Evolutionary conservation across 2,888 invertebrate genomes (phyloP).

Genomic region (Metellina segmentata): DNA sequence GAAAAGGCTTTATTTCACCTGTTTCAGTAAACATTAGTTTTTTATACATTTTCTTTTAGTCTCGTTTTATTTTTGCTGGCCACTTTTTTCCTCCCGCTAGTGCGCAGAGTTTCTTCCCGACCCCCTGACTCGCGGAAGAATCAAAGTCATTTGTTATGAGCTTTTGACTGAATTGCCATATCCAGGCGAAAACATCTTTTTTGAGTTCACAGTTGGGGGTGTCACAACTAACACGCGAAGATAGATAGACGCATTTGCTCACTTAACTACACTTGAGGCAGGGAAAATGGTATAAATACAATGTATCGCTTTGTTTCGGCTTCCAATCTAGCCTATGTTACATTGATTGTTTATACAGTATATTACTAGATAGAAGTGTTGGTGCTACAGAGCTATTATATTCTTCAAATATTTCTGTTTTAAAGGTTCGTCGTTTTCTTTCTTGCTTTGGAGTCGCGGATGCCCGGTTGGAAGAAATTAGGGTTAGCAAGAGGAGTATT

Average conservation of each 20-base stretch:
- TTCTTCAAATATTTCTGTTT: too few relatives aligned
- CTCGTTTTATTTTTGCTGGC: constrained; percentile 23
- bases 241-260: constrained; percentile 56
- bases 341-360: too few relatives aligned
- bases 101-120: constrained; percentile 15
- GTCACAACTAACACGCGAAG: constrained; percentile 57
- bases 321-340: too few relatives aligned
- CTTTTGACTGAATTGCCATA: constrained; percentile 69
- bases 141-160: constrained; percentile 65
- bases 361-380: too few relatives aligned
- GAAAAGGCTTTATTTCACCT: constrained; percentile 59
- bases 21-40: constrained; percentile 53
- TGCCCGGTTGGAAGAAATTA: too few relatives aligned
- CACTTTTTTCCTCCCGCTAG: constrained; percentile 24
- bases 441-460: too few relatives aligned
- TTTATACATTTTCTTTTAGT: constrained; percentile 12
- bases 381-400: too few relatives aligned
- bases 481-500: too few relatives aligned
- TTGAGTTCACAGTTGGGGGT: constrained; percentile 73
- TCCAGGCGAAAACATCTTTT: constrained; percentile 73
- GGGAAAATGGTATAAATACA: constrained; percentile 23
- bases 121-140: constrained; percentile 26
- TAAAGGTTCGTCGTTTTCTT: too few relatives aligned
- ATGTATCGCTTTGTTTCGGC: constrained; percentile 1
- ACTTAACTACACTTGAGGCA: constrained; percentile 15